Evolutionary conservation across 2,888 invertebrate species (phyloP), one percentile per base, ranked within the genome.

Genomic region (Trissoscelio sp.): DNA sequence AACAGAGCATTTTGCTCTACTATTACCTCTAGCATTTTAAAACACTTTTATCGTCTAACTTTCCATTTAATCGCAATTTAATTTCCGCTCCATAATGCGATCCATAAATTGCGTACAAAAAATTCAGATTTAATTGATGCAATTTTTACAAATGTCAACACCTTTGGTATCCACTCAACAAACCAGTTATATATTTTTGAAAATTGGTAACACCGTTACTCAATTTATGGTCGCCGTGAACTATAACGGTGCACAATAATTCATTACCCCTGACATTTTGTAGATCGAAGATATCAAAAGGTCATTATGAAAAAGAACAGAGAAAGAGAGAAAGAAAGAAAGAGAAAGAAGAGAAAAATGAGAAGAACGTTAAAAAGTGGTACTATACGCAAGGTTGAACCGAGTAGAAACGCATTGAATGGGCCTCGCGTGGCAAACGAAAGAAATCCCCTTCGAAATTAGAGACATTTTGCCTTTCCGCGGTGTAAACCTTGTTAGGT

Each of bases 191-290:
- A 39, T 72, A 28, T 62, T 51, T 58, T 73, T 42, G 20, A 73
- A 62, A 73, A 73, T 62, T 53, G 34, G 28, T 39, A 39, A 53
- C 62, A 44, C 72, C 62, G 62, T 73, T 73, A 62, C 48, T 58
- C 34, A 51, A 60, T 70, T 58, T 51, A 70, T 39, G 39, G n/a
- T 57, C 22, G 18, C 48, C 18, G 16, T 67, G 70, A 70, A 60
- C 46, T 39, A 46, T 72, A 72, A 72, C 53, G 53, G 62, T 53
- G 20, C n/a, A 34, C 20, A 55, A 64, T 64, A 37, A 73, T 62
- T 72, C 72, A 72, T 62, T 62, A 62, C 39, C 31, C 12, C 22
- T 53, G 34, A 72, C 60, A 53, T 51, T 60, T 72, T 62, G 53
- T 72, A 48, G 31, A 22, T 9, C 51, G 31, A 37, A 58, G 53